Percentiles rank a stretch among this genome's conserved stretches.
phyloP scores from a whole-genome alignment of 2,113 vertebrate species.

The Varanus komodoensis region DNA sequence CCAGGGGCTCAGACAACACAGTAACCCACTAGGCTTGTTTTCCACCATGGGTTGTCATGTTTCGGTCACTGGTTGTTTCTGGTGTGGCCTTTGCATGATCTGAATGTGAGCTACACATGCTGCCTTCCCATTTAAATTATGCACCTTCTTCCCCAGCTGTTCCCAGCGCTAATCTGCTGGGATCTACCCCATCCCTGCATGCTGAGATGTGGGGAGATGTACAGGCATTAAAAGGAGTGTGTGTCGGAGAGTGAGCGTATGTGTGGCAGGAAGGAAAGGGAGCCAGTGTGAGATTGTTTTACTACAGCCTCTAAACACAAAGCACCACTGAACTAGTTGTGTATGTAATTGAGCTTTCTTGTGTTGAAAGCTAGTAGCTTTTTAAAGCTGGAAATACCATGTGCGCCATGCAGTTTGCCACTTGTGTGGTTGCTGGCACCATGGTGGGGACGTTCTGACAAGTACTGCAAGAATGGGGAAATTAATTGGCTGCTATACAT shows the following conservation, averaged over 20 bases:
- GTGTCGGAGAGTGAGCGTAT: no score
- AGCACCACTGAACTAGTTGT: neutral
- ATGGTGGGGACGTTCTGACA: neutral
- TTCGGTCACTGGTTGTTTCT: neutral
- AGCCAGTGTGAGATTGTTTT: neutral
- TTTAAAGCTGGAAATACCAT: neutral
- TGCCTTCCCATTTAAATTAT: no score
- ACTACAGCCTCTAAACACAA: neutral
- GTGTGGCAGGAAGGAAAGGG: neutral
- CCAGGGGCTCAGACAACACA: no score
- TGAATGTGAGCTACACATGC: no score
- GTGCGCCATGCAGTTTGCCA: neutral
- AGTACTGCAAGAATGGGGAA: neutral
- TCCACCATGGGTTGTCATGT: no score
- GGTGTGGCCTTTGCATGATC: neutral
- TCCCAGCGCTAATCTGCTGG: neutral
- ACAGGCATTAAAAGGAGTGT: no score
- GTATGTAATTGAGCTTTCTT: neutral
- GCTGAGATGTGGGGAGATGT: neutral
- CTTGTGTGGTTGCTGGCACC: neutral
- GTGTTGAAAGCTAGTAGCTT: neutral
- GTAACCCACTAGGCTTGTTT: no score
- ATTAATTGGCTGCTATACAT: neutral
- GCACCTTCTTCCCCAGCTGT: neutral
- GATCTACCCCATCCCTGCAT: neutral